A percentile compares a stretch with the other conserved stretches of the same genome.
These are phyloP conservation scores for Oligia fasciuncula DNA, from an alignment of 2,888 invertebrate genomes.

Conservation along the genomic window DNA sequence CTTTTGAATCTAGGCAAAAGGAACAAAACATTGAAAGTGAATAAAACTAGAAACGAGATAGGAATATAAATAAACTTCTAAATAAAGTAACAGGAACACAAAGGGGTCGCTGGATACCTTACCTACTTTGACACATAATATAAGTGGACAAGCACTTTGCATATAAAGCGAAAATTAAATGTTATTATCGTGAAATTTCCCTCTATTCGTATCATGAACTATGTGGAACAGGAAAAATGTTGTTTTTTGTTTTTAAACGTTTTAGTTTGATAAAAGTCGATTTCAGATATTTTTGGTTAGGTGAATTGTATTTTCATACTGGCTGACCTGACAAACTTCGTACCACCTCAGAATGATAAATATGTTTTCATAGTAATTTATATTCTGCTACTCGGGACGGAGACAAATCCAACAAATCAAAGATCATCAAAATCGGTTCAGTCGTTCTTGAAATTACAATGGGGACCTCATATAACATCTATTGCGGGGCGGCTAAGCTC, in stretches of 20 bases:
- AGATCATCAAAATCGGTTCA: no score
- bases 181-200: conserved; percentile 26
- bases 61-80: conserved; percentile 4
- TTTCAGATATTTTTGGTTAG: neutral
- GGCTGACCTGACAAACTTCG: no score
- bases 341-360: no score
- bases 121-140: conserved; percentile 28
- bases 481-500: no score
- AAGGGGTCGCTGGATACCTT: conserved; percentile 22
- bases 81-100: conserved; percentile 13
- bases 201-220: conserved; percentile 7
- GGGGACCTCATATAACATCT: no score
- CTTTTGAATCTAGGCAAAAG: neutral
- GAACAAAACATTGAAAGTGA: neutral
- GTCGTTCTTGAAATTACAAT: no score
- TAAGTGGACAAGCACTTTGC: conserved; percentile 53
- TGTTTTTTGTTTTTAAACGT: conserved; percentile 12
- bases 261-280: neutral
- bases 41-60: conserved; percentile 2
- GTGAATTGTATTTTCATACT: neutral
- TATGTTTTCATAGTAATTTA: no score
- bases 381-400: no score
- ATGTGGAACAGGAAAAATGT: conserved; percentile 8
- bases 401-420: no score
- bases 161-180: conserved; percentile 52